Evolutionary conservation across 92 coral and sea anemone species (phyloP).

Genomic region (Zoanthus sansibaricus): DNA sequence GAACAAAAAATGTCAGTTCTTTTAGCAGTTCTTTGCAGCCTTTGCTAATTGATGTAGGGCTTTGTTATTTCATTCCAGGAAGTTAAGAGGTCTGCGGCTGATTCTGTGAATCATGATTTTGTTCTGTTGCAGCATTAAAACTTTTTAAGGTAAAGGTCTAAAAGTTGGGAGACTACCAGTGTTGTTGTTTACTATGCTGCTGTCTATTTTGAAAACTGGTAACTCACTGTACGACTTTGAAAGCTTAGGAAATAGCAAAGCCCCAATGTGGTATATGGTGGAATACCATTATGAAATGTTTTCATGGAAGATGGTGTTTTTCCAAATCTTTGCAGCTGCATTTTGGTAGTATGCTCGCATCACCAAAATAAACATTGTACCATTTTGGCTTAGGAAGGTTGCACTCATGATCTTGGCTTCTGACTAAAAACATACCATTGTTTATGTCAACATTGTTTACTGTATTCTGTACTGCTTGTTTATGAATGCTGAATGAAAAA

Average conservation of each 20-base stretch:
- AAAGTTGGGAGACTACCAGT: background rate
- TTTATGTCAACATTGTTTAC: background rate
- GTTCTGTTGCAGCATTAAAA: background rate
- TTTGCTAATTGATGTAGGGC: slow-evolving; percentile 28
- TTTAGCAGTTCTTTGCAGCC: slow-evolving; percentile 44
- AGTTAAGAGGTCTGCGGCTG: slow-evolving; percentile 20
- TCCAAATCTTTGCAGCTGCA: slow-evolving; percentile 62
- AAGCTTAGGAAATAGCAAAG: slow-evolving; percentile 29
- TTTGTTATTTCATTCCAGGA: slow-evolving; percentile 12
- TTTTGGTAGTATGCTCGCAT: slow-evolving; percentile 25
- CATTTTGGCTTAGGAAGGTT: background rate
- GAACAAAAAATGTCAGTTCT: background rate
- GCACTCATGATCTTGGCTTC: background rate
- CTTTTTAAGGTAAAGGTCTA: too few relatives aligned
- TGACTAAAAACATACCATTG: background rate
- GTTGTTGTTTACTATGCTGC: slow-evolving; percentile 3
- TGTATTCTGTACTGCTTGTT: background rate
- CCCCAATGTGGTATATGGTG: slow-evolving; percentile 21
- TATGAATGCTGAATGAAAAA: background rate
- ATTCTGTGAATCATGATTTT: background rate
- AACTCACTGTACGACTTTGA: slow-evolving; percentile 35
- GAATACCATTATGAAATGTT: slow-evolving; percentile 54
- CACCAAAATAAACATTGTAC: slow-evolving; percentile 41
- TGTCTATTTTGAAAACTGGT: slow-evolving; percentile 49
- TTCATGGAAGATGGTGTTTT: slow-evolving; percentile 60